phyloP scores from a whole-genome alignment of 64 coral and sea anemone genomes.

The Hydrozoanthus tunicans region DNA sequence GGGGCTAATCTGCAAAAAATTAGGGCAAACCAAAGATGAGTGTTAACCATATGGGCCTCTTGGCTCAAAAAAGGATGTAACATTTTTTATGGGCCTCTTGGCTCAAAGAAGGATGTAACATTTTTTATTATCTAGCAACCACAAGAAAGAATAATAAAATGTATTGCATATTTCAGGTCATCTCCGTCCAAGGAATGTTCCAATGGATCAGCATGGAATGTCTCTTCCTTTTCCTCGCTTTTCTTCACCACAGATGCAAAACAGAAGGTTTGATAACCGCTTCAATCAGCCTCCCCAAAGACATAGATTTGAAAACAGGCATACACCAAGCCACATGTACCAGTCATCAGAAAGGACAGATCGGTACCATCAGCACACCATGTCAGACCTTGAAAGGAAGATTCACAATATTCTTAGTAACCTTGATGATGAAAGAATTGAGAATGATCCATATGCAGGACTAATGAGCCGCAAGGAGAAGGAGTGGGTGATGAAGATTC shows the following conservation, averaged over 20 bases:
- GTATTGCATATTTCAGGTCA: conserved; percentile 55
- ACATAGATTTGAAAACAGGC: conserved; percentile 72
- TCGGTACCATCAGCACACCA: conserved; percentile 71
- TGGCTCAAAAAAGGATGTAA: no score
- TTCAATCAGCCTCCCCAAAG: conserved; percentile 45
- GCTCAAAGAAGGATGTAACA: no score
- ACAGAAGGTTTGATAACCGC: conserved; percentile 56
- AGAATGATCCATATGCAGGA: conserved; percentile 76
- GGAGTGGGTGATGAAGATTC: conserved; percentile 99
- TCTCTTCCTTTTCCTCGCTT: conserved; percentile 69
- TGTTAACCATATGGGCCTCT: no score
- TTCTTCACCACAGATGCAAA: conserved; percentile 77
- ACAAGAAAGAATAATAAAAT: background rate
- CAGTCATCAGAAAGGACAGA: conserved; percentile 52
- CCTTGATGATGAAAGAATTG: conserved; percentile 58
- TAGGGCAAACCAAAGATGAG: no score
- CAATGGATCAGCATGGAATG: conserved; percentile 47
- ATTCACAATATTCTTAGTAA: conserved; percentile 78
- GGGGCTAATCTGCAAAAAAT: no score
- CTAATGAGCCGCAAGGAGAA: conserved; percentile 94
- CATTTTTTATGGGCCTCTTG: no score
- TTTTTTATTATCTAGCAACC: no score
- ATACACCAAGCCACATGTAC: conserved; percentile 9
- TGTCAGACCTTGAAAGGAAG: conserved; percentile 77
- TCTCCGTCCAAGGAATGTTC: conserved; percentile 55